phyloP scores from a whole-genome alignment of 2,113 vertebrate species.

The Psittacus erithacus region DNA sequence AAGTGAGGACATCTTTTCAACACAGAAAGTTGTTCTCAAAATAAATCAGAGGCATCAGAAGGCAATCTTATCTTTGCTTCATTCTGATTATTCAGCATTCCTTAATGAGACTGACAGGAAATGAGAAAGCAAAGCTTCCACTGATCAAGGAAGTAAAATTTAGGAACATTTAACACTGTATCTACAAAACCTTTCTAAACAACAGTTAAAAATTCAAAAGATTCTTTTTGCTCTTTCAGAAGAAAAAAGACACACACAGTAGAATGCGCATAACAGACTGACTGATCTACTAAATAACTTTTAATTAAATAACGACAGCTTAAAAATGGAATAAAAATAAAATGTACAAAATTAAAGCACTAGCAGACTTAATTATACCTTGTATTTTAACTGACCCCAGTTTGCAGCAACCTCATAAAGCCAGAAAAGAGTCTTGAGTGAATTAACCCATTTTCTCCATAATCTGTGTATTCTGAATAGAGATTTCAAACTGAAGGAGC shows the following conservation, averaged over 20 bases:
- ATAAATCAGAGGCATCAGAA: constrained; percentile 8
- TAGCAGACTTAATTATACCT: not conserved
- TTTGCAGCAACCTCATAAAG: not conserved
- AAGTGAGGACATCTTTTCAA: constrained; percentile 21
- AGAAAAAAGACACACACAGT: not conserved
- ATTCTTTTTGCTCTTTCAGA: not conserved
- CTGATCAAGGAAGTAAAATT: not conserved
- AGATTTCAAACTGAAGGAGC: not conserved
- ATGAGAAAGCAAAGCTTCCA: not conserved
- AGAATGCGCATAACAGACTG: not conserved
- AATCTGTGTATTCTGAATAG: not conserved
- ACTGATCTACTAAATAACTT: not conserved
- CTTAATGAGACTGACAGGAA: constrained; percentile 6
- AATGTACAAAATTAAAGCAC: not conserved
- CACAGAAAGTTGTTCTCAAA: constrained; percentile 36
- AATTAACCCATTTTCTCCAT: not conserved
- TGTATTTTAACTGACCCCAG: not conserved
- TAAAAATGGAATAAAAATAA: not conserved
- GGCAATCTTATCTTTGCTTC: constrained; percentile 10
- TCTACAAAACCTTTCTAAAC: not conserved
- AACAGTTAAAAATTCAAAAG: not conserved
- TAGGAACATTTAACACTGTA: not conserved
- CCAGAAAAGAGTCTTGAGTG: not conserved
- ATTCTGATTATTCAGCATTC: constrained; percentile 43
- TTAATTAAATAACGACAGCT: not conserved